phyloP scores from a whole-genome alignment of 2,797 vertebrate genomes.

The Myotis vivesi region DNA sequence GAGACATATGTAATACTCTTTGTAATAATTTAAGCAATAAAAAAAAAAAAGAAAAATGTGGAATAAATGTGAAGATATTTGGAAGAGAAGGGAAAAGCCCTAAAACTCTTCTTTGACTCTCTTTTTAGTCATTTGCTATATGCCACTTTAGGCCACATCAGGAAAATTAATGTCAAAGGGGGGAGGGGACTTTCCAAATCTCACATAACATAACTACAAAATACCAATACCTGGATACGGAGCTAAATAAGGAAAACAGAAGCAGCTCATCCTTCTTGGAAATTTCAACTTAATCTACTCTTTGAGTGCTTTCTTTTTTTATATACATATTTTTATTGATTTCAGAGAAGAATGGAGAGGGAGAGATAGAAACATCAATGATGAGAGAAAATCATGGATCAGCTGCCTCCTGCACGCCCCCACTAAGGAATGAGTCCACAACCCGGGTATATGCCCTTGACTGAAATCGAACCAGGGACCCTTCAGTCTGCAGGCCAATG shows the following conservation, averaged over 20 bases:
- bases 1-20: too few species aligned
- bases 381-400: too few species aligned
- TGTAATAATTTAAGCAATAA: too few species aligned
- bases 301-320: too few species aligned
- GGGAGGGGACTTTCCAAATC: background rate
- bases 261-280: slow-evolving; percentile 27
- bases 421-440: too few species aligned
- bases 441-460: too few species aligned
- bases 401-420: too few species aligned
- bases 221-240: background rate
- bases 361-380: too few species aligned
- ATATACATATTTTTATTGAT: too few species aligned
- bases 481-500: too few species aligned
- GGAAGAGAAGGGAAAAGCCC: background rate
- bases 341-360: too few species aligned
- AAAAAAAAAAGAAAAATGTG: background rate
- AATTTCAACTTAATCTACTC: slow-evolving; percentile 8
- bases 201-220: slow-evolving; percentile 6
- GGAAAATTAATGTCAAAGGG: background rate
- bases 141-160: background rate
- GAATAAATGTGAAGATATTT: slow-evolving; percentile 34
- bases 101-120: slow-evolving; percentile 30
- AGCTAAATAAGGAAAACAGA: slow-evolving; percentile 12
- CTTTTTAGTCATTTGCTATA: slow-evolving; percentile 7
- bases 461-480: too few species aligned